Conservation (phyloP, 2,113 vertebrate species). For the Ia io region DNA sequence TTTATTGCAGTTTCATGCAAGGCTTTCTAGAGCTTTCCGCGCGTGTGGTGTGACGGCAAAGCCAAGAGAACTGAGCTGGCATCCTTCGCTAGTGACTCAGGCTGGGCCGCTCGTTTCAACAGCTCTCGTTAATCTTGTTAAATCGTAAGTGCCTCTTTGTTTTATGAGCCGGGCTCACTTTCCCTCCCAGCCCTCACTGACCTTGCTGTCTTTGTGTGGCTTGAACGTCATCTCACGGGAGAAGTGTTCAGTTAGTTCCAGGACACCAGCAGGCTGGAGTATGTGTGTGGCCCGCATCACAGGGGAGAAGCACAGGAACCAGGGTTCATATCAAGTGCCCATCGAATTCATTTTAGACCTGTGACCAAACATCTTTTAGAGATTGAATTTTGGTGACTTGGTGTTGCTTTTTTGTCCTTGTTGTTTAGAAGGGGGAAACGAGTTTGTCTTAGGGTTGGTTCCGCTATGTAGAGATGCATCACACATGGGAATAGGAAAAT, state of each 20-base stretch:
- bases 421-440: not conserved
- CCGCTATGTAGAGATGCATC: not conserved
- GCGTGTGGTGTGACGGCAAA: not conserved
- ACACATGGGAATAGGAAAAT: not conserved
- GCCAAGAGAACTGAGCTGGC: slow-evolving; percentile 1
- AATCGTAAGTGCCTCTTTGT: slow-evolving; percentile 62
- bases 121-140: slow-evolving; percentile 69
- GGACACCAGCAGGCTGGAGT: not conserved
- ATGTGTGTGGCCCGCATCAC: not conserved
- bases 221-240: slow-evolving; percentile 48
- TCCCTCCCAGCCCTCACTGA: slow-evolving; percentile 51
- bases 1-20: slow-evolving; percentile 1
- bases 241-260: slow-evolving; percentile 50
- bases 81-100: slow-evolving; percentile 15
- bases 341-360: not conserved
- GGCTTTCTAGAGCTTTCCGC: not conserved
- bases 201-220: slow-evolving; percentile 34
- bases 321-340: not conserved
- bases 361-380: not conserved
- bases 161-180: slow-evolving; percentile 58
- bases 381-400: not conserved
- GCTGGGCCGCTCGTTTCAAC: slow-evolving; percentile 30
- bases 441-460: not conserved
- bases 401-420: slow-evolving; percentile 14
- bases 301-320: not conserved